Evolutionary conservation across 2,888 invertebrate genomes (phyloP), one percentile per base, ranked within the genome.

Genomic region (Troglohyphantes excavatus): DNA sequence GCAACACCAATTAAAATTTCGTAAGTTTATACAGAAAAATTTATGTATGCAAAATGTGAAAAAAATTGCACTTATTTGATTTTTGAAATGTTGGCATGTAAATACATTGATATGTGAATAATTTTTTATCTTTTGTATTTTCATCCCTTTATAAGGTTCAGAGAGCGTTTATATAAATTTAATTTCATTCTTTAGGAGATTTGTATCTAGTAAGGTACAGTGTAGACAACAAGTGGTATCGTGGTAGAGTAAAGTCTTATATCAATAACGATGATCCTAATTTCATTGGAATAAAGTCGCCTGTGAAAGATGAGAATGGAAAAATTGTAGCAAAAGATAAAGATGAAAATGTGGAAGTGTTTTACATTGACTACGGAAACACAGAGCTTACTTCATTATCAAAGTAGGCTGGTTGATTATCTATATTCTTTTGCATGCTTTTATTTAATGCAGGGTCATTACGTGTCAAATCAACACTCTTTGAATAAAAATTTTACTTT

Each of bases 291-390:
- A 6, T 7, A 21, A 43, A 46, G 27, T 26, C 13, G 1, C 33
- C 27, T 27, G 21, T 17, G 29, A 23, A 11, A 21, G 17, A 23
- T 46, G 17, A 3, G 26, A 59, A 67, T 17, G 75, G 65, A n/a
- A 21, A 6, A 7, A 33, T 39, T 39, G 6, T n/a, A 61, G 19
- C 21, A 26, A 29, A 63, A 23, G 53, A 67, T 11, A 33, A 59
- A 27, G 82, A 83, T 43, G 19, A 6, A 21, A 59, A 7, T 68
- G 73, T 84, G n/a, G 84, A 81, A 46, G 78, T 90, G 3, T 46
- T 65, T 63, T 91, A 79, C 53, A 81, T 90, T 21, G 91, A 91
- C 84, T 90, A 72, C 79, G 91, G 91, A 73, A 90, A 91, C 29
- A 65, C 53, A 39, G 90, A 90, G 65, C 67, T 61, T 29, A 43